These are phyloP conservation scores for Phodopus roborovskii DNA, from an alignment of 2,113 vertebrate species.

Conservation along the genomic window DNA sequence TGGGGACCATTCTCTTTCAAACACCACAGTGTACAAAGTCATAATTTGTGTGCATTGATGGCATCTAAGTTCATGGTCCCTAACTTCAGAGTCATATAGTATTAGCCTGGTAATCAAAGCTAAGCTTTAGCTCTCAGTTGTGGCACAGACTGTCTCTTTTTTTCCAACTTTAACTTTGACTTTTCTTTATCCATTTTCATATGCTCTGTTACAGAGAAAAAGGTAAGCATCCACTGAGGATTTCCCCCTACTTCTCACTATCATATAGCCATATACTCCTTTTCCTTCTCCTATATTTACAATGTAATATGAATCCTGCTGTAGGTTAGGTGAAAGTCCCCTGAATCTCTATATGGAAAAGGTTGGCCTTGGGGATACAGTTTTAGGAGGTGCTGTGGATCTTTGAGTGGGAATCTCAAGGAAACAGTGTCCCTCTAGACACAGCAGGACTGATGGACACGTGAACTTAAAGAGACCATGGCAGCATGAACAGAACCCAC, in stretches of 20 bases:
- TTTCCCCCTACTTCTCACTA: neutral
- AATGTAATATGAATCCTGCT: neutral
- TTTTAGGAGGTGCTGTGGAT: neutral
- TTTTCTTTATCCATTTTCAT: neutral
- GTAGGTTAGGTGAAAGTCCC: neutral
- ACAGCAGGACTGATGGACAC: neutral
- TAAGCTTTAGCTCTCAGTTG: neutral
- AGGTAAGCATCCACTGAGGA: neutral
- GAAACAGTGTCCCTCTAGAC: neutral
- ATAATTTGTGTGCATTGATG: neutral
- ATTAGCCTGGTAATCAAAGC: neutral
- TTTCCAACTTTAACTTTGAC: neutral
- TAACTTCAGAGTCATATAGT: neutral
- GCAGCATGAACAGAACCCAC: neutral
- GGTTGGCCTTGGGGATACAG: neutral
- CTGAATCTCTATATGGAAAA: neutral
- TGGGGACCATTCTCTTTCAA: neutral
- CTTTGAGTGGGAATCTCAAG: neutral
- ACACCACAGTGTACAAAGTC: neutral
- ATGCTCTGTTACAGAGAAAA: neutral
- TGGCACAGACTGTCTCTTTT: neutral
- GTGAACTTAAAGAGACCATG: neutral
- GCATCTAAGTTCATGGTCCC: neutral
- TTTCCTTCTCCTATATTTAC: neutral
- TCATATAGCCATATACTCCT: neutral